These are phyloP conservation scores for Limnephilus rhombicus DNA, from an alignment of 2,888 invertebrate species.

Conservation along the genomic window DNA sequence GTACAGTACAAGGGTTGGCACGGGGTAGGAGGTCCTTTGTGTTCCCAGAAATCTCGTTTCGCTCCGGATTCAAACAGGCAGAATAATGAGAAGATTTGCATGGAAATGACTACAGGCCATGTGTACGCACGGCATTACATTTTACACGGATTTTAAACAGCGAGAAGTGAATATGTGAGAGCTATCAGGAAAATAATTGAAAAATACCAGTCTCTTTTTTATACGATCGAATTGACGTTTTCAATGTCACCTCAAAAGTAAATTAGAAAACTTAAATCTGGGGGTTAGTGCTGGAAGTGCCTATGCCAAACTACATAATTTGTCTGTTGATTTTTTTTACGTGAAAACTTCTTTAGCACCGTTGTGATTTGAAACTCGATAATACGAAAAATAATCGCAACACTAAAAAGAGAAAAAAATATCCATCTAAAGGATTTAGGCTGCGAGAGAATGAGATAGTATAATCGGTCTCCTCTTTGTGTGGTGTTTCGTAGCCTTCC, in stretches of 20 bases:
- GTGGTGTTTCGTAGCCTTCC: no score
- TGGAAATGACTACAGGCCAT: slow-evolving; percentile 7
- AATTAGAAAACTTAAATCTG: not conserved
- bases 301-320: no score
- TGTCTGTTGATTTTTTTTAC: no score
- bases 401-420: no score
- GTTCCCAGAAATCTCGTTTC: not conserved
- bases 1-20: not conserved
- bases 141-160: not conserved
- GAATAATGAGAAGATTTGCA: slow-evolving; percentile 20
- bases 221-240: not conserved
- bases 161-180: not conserved
- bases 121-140: slow-evolving; percentile 6
- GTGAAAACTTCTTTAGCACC: no score
- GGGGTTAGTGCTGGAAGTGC: no score
- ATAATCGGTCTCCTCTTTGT: no score
- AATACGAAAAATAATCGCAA: no score
- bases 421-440: no score
- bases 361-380: no score
- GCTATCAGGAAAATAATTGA: not conserved
- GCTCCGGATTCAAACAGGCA: not conserved
- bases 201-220: not conserved
- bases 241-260: not conserved
- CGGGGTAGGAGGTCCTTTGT: not conserved
- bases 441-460: no score